These are phyloP conservation scores for Ectropis crepuscularia DNA, from an alignment of 2,888 invertebrate species.

Conservation along the genomic window DNA sequence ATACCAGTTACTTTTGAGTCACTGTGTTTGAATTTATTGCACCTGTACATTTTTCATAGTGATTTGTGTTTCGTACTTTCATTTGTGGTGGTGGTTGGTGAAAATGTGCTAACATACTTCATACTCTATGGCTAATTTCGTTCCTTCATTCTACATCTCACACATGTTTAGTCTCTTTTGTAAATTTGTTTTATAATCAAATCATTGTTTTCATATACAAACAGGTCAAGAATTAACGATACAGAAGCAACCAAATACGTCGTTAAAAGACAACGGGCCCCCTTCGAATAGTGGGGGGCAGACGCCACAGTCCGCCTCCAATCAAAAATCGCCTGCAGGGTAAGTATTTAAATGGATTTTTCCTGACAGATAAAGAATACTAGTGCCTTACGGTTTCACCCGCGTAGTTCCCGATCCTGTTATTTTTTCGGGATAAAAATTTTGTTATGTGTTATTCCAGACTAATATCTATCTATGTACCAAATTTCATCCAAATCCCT, in stretches of 20 bases:
- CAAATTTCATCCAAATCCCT: too few species aligned
- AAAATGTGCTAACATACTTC: conserved; percentile 84
- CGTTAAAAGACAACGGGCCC: conserved; percentile 90
- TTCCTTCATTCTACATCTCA: conserved; percentile 59
- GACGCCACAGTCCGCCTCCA: conserved; percentile 79
- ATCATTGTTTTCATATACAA: conserved; percentile 37
- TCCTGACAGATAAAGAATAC: too few species aligned
- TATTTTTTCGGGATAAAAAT: too few species aligned
- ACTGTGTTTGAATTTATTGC: conserved; percentile 20
- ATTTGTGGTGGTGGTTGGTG: conserved; percentile 83
- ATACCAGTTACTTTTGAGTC: conserved; percentile 10
- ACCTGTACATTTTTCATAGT: conserved; percentile 10
- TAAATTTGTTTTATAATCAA: not conserved
- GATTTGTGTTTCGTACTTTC: conserved; percentile 46
- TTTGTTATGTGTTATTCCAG: too few species aligned
- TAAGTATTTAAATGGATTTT: conserved; percentile 72
- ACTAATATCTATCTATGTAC: too few species aligned
- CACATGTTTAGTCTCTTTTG: conserved; percentile 4
- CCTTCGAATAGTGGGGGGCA: conserved; percentile 79
- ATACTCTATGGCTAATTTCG: conserved; percentile 83
- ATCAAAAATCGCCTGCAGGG: conserved; percentile 89
- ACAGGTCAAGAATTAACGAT: conserved; percentile 96
- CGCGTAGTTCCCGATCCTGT: too few species aligned
- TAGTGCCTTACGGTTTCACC: too few species aligned
- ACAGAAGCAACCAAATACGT: conserved; percentile 97